Base-by-base conservation (phyloP, 2,888 invertebrate species). In the Cabera pusaria region DNA sequence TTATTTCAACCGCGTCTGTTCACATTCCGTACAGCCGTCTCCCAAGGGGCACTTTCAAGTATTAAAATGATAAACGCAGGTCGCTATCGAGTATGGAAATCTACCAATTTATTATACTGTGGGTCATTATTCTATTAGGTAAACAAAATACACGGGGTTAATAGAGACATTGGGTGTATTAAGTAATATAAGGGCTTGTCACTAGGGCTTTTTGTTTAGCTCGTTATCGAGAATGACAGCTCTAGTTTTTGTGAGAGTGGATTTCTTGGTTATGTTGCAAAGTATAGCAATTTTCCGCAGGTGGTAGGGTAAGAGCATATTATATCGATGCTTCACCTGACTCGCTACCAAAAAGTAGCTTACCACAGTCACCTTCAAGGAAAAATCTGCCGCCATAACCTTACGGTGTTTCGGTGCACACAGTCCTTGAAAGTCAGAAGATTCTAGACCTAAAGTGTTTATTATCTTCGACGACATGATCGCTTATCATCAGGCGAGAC, bases 61-160 rank as follows among this genome's bases (percentile, higher is more conserved):
- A 87, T 87, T 88, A 87, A 84, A 87, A 87, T 86, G 84, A 87
- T 83, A 83, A 50, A 83, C 77, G 74, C 56, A 66, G 57, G 43
- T 54, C 58, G 71, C 74, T 87, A 87, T 88, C 87, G 73, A 72
- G 71, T 79, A 87, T 81, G 84, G 80, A 86, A 86, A 88, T 87
- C 87, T 87, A 64, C 82, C 84, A 86, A 86, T 88, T 87, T 88
- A 87, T 85, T 86, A 85, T 82, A 85, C 71, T 78, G 84, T 79
- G 79, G 74, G 80, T 84, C 78, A 81, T 87, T 87, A 87, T 86
- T 82, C 85, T 87, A 88, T 87, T 88, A 86, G 70, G 83, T 78
- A 85, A 87, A 88, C 85, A 87, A 70, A 78, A 70, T 72, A 73
- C 66, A 56, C n/a, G 70, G 74, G 74, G 79, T 77, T 83, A 84